These are phyloP conservation scores for Dichetophora obliterata DNA, from an alignment of 2,888 invertebrate species.

Conservation along the genomic window DNA sequence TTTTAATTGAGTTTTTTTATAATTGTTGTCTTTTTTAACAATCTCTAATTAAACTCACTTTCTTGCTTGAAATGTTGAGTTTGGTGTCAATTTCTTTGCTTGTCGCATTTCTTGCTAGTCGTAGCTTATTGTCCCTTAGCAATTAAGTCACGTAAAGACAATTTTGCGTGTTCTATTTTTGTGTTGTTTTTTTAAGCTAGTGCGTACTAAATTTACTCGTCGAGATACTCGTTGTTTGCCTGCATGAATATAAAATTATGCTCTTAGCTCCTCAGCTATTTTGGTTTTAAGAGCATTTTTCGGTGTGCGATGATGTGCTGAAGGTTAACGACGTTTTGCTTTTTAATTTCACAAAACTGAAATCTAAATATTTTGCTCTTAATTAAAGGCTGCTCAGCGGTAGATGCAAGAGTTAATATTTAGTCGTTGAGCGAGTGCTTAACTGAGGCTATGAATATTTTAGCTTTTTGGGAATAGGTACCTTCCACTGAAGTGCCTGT, in stretches of 20 bases:
- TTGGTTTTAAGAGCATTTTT: constrained; percentile 7
- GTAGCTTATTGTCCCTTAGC: not conserved
- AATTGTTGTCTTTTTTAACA: not conserved
- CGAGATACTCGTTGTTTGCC: too few species aligned
- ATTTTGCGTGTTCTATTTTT: not conserved
- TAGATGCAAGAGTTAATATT: not conserved
- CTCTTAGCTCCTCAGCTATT: not conserved
- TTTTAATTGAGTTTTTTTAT: not conserved
- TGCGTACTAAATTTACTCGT: too few species aligned
- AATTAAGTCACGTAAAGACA: constrained; percentile 25
- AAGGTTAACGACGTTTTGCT: too few species aligned
- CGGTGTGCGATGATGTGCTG: not conserved
- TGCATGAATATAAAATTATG: constrained; percentile 7
- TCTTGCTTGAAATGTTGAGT: too few species aligned
- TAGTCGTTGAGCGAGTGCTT: not conserved
- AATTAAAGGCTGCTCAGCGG: not conserved
- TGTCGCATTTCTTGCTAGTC: too few species aligned
- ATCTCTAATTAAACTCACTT: too few species aligned
- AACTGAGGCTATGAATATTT: too few species aligned
- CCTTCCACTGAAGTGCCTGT: too few species aligned
- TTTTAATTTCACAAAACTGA: not conserved
- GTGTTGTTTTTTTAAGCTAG: too few species aligned
- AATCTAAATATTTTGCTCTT: not conserved
- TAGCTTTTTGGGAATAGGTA: too few species aligned
- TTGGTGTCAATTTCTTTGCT: too few species aligned